Conservation (phyloP, 2,113 vertebrate species). For the Channa argus region DNA sequence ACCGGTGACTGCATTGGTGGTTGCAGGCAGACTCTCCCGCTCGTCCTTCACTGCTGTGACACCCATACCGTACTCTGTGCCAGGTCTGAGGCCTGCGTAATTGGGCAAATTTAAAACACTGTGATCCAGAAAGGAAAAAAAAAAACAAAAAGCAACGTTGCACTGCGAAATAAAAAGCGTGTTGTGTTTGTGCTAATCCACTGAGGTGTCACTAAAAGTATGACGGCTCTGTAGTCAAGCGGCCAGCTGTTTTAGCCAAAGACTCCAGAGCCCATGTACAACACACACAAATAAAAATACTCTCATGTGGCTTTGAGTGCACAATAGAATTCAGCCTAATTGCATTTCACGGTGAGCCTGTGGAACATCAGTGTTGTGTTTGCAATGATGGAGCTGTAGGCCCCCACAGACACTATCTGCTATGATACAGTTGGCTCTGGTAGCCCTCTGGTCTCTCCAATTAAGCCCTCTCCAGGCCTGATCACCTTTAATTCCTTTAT, state of each 20-base stretch:
- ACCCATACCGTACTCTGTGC: constrained; percentile 96
- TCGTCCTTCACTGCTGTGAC: constrained; percentile 93
- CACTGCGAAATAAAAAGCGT: background rate
- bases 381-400: constrained; percentile 72
- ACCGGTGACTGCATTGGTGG: constrained; percentile 96
- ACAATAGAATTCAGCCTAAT: constrained; percentile 66
- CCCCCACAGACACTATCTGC: constrained; percentile 66
- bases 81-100: constrained; percentile 89
- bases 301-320: constrained; percentile 54
- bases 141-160: constrained; percentile 34
- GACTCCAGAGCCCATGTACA: constrained; percentile 32
- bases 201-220: constrained; percentile 46
- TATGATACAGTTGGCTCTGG: constrained; percentile 56
- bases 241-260: constrained; percentile 69
- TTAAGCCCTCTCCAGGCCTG: constrained; percentile 65
- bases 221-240: constrained; percentile 45
- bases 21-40: constrained; percentile 91
- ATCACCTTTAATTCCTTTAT: constrained; percentile 78
- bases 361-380: constrained; percentile 52
- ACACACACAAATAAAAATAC: constrained; percentile 38
- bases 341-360: constrained; percentile 66
- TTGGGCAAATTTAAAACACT: constrained; percentile 10
- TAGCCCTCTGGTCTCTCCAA: constrained; percentile 68
- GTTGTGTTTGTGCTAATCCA: constrained; percentile 42
- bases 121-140: background rate